Evolutionary conservation across 2,888 invertebrate genomes (phyloP).

Genomic region (Brachycybe producta): DNA sequence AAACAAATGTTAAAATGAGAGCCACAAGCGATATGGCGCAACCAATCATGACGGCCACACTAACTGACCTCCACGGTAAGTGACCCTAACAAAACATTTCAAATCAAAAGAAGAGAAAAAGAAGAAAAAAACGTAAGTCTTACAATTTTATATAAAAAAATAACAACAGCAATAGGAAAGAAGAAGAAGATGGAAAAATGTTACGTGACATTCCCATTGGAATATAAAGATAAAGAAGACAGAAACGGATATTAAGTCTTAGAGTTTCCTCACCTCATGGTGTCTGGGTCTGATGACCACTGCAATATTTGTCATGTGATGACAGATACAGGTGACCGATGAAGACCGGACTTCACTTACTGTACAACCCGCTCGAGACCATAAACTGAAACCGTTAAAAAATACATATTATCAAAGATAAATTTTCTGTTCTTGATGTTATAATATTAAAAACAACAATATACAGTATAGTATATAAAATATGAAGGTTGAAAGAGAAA

Average conservation of each 20-base stretch:
- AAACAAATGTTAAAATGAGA: conserved; percentile 14
- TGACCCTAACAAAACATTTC: conserved; percentile 2
- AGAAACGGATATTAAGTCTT: too few relatives aligned
- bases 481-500: too few relatives aligned
- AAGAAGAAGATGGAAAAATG: not conserved
- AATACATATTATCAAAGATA: too few relatives aligned
- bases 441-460: too few relatives aligned
- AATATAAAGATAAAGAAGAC: too few relatives aligned
- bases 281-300: conserved; percentile 11
- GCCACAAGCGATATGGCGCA: conserved; percentile 14
- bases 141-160: not conserved
- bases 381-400: conserved; percentile 13
- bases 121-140: not conserved
- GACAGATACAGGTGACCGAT: conserved; percentile 17
- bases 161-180: not conserved
- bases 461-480: too few relatives aligned
- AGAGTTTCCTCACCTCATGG: conserved; percentile 2
- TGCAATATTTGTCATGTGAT: conserved; percentile 17
- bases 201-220: too few relatives aligned
- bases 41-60: conserved; percentile 15
- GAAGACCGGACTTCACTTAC: not conserved
- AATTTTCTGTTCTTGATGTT: too few relatives aligned
- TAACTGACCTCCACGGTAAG: conserved; percentile 14
- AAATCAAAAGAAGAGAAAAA: not conserved
- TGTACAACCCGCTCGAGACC: conserved; percentile 16